Evolutionary conservation across 2,797 vertebrate species (phyloP), one percentile per base, ranked within the genome.

Genomic region (Cuculus canorus): DNA sequence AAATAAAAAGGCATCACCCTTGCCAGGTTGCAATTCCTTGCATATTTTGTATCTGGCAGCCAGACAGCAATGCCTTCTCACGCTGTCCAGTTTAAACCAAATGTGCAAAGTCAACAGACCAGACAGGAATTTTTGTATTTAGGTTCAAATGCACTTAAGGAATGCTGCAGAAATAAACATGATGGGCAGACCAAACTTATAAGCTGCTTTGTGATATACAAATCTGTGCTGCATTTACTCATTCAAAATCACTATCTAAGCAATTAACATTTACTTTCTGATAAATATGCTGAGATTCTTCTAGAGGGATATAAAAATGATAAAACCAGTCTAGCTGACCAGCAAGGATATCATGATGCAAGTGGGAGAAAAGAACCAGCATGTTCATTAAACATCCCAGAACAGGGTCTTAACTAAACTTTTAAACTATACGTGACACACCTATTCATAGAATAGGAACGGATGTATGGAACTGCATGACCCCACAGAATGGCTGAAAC

Each of bases 141-240:
- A 94, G 84, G 61, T 88, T 95, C 92, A 85, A 94, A 93, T 30
- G 50, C 78, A 92, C 84, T 90, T 76, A 50, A 96, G 79, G 93
- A 95, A 96, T 95, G 85, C 82, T 91, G 72, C 77, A 95, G 89
- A 92, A 96, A 89, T 89, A 97, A 95, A 96, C 87, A 93, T 35
- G 76, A 91, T 60, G 52, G 85, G 70, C 75, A 95, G 77, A 71
- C 30, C 70, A 79, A 76, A 96, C 91, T 96, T 96, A 93, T 90
- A 88, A 92, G 87, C 79, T 90, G 92, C 66, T 92, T 60, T 45
- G 47, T 45, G 82, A 91, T 72, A 91, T 10, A 92, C 80, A 93
- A 91, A 92, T 60, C 80, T 76, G 59, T 64, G 17, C 69, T 76
- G 53, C 81, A 85, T 79, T 88, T 82, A 84, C 53, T 82, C 48